Conservation (phyloP, 1,140 invertebrate genomes). For the Mya arenaria region DNA sequence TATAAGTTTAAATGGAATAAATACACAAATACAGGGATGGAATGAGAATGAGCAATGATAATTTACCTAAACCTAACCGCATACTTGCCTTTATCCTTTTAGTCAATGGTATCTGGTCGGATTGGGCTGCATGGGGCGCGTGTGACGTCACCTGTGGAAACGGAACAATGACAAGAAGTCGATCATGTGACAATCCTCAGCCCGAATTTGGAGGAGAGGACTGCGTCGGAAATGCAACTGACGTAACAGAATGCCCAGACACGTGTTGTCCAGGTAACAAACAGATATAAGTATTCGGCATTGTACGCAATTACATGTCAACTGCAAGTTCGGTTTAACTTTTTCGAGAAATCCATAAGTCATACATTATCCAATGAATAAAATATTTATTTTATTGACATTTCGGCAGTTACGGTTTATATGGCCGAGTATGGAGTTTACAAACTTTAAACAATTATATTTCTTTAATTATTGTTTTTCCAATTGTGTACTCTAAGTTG, state of each 20-base stretch:
- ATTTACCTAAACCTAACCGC: too few relatives aligned
- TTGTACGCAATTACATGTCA: too few relatives aligned
- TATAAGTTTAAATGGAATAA: too few relatives aligned
- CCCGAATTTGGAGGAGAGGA: not conserved
- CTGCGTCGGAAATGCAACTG: not conserved
- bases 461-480: not conserved
- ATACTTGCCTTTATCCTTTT: too few relatives aligned
- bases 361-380: conserved; percentile 19
- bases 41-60: too few relatives aligned
- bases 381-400: conserved; percentile 13
- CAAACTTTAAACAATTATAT: not conserved
- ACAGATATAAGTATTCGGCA: not conserved
- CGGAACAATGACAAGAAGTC: not conserved
- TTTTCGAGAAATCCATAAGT: too few relatives aligned
- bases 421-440: not conserved
- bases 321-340: too few relatives aligned
- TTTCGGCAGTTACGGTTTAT: not conserved
- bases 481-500: too few relatives aligned
- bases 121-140: not conserved
- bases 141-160: not conserved
- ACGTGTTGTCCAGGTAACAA: too few relatives aligned
- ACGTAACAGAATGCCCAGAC: too few relatives aligned
- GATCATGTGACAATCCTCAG: not conserved
- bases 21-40: too few relatives aligned
- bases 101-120: conserved; percentile 7